Conservation (phyloP, 2,797 vertebrate genomes). For the Momotus momota region DNA sequence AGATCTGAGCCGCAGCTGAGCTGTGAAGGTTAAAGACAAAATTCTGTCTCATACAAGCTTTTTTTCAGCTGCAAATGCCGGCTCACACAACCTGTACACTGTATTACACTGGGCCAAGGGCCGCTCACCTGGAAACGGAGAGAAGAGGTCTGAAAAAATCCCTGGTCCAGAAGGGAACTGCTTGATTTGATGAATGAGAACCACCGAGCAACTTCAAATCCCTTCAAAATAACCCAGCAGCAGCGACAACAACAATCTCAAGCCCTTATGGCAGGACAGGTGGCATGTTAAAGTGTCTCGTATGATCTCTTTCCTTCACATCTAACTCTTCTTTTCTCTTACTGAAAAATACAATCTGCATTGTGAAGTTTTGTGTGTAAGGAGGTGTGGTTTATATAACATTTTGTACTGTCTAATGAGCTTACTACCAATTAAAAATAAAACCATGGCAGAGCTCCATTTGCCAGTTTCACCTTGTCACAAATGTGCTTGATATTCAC, state of each 20-base stretch:
- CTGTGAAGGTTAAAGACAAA: not conserved
- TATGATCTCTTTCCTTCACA: not conserved
- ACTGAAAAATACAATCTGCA: constrained; percentile 13
- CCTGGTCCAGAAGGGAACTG: not conserved
- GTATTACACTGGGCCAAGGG: not conserved
- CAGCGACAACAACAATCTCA: not conserved
- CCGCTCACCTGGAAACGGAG: not conserved
- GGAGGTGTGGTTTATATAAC: constrained; percentile 35
- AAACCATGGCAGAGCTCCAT: constrained; percentile 75
- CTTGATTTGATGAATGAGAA: not conserved
- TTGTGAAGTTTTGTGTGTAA: constrained; percentile 31
- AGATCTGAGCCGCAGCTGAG: not conserved
- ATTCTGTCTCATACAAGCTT: not conserved
- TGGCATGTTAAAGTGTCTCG: not conserved
- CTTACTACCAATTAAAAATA: constrained; percentile 80
- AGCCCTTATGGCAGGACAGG: constrained; percentile 48
- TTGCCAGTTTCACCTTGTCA: constrained; percentile 78
- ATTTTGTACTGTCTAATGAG: constrained; percentile 77
- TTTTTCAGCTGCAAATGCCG: not conserved
- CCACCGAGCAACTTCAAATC: not conserved
- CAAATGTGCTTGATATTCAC: constrained; percentile 54
- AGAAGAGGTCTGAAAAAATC: not conserved
- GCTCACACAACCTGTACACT: not conserved
- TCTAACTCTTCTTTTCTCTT: constrained; percentile 39
- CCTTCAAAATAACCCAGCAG: not conserved